Evolutionary conservation across 2,888 invertebrate genomes (phyloP), one percentile per base, ranked within the genome.

Genomic region (Pachymerium ferrugineum): DNA sequence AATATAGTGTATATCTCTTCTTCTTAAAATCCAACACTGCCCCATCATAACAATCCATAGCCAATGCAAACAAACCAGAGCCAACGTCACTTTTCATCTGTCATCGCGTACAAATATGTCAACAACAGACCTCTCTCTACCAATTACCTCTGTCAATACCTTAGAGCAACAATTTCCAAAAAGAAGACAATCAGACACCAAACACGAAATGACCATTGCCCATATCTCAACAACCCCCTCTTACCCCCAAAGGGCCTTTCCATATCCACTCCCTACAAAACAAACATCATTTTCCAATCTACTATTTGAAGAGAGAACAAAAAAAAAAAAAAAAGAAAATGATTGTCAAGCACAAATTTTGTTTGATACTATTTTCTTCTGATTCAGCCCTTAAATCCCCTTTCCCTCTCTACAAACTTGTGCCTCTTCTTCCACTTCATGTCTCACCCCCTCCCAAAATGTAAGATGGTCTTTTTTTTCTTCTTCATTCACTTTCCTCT

Each of bases 361-460:
- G 62, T 62, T 25, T 62, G 62, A 62, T 62, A 28, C 62, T n/a
- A 62, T 62, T 62, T 62, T 28, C 12, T 28, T 8, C 25, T 62
- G 62, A 62, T 62, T 62, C 62, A 62, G 62, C 62, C 62, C 28
- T 47, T 28, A 62, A 62, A 28, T 62, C 62, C 62, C 62, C 62
- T 62, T 62, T 12, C 5, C 62, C 47, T 38, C 16, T 28, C 28
- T 4, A 1, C 62, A 25, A 62, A 28, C 28, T 62, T 62, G 25
- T 62, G 62, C 62, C 28, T 62, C 62, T 62, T 62, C 62, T 62
- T 62, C 62, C 62, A 62, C 62, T 62, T 62, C 25, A 62, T 62
- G 62, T 25, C 62, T n/a, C 62, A 28, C 28, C 62, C n/a, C n/a
- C n/a, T n/a, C n/a, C n/a, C n/a, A n/a, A 62, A 62, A 62, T 62